Conservation (phyloP, 2,797 vertebrate genomes). For the Phalanger gymnotis region DNA sequence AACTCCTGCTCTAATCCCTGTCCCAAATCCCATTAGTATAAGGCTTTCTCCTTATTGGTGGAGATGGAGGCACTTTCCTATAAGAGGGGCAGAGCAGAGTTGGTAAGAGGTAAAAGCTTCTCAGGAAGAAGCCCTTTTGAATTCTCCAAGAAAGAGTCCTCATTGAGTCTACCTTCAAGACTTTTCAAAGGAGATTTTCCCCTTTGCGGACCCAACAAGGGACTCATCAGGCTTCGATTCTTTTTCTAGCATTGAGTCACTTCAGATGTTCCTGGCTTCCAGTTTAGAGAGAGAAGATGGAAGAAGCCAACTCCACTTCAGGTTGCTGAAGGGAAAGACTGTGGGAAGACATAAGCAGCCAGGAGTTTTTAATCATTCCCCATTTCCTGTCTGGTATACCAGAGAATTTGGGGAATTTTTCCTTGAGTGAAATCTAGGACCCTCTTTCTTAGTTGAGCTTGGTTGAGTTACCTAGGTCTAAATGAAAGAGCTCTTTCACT, state of each 20-base stretch:
- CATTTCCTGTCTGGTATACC: not conserved
- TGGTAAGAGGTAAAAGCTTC: not conserved
- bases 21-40: too few relatives aligned
- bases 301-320: not conserved
- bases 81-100: not conserved
- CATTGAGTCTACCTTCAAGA: not conserved
- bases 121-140: not conserved
- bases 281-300: not conserved
- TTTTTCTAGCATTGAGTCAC: not conserved
- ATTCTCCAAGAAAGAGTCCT: not conserved
- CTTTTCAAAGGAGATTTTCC: not conserved
- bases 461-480: not conserved
- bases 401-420: not conserved
- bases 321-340: not conserved
- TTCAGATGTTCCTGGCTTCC: not conserved
- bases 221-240: not conserved
- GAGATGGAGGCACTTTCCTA: not conserved
- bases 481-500: not conserved
- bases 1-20: not conserved
- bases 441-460: not conserved
- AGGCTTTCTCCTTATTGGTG: too few relatives aligned
- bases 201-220: not conserved
- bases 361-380: not conserved
- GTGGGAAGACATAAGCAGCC: not conserved
- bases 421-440: not conserved